phyloP scores from a whole-genome alignment of 2,113 vertebrate genomes.

The Centrocercus urophasianus region DNA sequence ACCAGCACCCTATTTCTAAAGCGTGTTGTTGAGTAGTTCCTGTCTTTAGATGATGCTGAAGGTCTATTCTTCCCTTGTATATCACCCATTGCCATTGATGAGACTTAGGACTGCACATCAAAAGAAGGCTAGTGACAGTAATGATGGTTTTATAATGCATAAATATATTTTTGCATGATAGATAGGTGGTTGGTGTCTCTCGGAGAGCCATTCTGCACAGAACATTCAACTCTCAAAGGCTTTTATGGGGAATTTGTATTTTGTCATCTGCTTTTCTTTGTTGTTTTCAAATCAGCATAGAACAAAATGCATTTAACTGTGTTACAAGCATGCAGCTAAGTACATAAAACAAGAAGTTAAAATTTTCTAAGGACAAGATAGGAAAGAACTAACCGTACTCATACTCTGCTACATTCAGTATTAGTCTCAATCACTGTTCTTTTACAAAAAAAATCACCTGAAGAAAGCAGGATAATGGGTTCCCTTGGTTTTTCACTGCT shows the following conservation, averaged over 20 bases:
- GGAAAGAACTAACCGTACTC: not conserved
- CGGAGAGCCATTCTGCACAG: not conserved
- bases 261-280: not conserved
- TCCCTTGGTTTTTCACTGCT: not conserved
- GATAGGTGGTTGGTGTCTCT: not conserved
- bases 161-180: not conserved
- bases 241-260: not conserved
- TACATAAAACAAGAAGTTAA: not conserved
- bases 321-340: not conserved
- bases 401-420: not conserved
- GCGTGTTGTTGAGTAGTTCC: not conserved
- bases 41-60: not conserved
- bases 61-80: not conserved
- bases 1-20: rapidly evolving
- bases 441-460: not conserved
- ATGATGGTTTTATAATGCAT: not conserved
- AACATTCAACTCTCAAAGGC: not conserved
- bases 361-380: not conserved
- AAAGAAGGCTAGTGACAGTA: not conserved
- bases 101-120: not conserved
- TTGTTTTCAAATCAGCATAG: not conserved
- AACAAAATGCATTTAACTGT: not conserved
- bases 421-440: not conserved
- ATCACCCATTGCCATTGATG: not conserved
- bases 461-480: not conserved